These are phyloP conservation scores for Pseudonaja textilis DNA, from an alignment of 2,113 vertebrate genomes.

Conservation along the genomic window DNA sequence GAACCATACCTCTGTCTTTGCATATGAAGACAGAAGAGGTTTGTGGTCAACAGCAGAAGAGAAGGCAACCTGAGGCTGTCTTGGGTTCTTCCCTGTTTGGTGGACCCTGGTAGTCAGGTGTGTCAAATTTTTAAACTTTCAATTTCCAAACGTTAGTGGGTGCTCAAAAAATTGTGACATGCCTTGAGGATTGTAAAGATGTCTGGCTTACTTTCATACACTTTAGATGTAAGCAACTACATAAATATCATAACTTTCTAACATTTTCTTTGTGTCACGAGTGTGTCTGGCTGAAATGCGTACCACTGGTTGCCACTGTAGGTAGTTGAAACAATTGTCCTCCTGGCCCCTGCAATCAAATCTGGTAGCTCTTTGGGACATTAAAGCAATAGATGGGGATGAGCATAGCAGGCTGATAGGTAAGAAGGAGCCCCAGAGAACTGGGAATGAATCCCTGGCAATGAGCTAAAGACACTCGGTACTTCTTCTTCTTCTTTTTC, in stretches of 20 bases:
- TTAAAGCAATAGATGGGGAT: background rate
- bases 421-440: background rate
- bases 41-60: background rate
- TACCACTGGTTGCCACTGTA: background rate
- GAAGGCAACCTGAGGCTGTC: background rate
- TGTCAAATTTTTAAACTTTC: no score
- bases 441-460: background rate
- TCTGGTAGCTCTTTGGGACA: background rate
- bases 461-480: background rate
- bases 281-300: background rate
- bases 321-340: background rate
- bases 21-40: no score
- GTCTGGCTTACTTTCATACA: no score
- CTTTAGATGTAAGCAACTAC: no score
- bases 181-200: no score
- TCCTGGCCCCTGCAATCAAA: background rate
- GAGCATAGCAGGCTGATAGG: background rate
- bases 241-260: no score
- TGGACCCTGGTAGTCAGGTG: background rate
- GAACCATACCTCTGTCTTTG: no score
- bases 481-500: no score
- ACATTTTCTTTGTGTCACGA: no score
- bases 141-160: no score
- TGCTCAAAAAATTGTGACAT: no score
- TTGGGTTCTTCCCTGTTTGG: background rate